phyloP scores from a whole-genome alignment of 2,113 vertebrate genomes.

The Mobula hypostoma region DNA sequence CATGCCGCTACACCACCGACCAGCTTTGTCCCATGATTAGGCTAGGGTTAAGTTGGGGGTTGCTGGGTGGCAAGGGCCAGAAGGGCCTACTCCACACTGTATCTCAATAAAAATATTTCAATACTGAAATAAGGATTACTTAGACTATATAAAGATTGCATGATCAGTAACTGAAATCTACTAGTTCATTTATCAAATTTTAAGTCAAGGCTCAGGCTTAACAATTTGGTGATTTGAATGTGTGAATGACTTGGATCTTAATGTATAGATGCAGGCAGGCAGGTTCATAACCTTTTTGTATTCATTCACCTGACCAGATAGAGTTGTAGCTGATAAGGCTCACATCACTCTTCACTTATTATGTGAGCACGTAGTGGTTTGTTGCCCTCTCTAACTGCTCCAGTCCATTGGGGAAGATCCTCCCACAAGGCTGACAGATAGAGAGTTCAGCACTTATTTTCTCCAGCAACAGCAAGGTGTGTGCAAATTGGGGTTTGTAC shows the following conservation, averaged over 20 bases:
- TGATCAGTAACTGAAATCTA: neutral
- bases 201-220: neutral
- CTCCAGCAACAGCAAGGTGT: neutral
- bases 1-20: too few relatives aligned
- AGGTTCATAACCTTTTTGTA: neutral
- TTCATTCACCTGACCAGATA: neutral
- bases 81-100: too few relatives aligned
- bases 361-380: neutral
- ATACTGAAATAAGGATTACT: neutral
- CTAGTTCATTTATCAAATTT: neutral
- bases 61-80: too few relatives aligned
- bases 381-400: neutral
- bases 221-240: neutral
- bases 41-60: too few relatives aligned
- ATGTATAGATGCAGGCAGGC: neutral
- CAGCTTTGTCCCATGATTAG: too few relatives aligned
- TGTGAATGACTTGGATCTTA: neutral
- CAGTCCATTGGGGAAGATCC: neutral
- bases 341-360: neutral
- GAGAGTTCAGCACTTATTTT: neutral
- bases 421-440: neutral
- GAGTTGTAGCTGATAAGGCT: neutral
- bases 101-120: neutral
- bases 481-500: neutral
- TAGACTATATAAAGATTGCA: neutral